These are phyloP conservation scores for Pharmacophagus antenor DNA, from an alignment of 2,888 invertebrate species.

Conservation along the genomic window DNA sequence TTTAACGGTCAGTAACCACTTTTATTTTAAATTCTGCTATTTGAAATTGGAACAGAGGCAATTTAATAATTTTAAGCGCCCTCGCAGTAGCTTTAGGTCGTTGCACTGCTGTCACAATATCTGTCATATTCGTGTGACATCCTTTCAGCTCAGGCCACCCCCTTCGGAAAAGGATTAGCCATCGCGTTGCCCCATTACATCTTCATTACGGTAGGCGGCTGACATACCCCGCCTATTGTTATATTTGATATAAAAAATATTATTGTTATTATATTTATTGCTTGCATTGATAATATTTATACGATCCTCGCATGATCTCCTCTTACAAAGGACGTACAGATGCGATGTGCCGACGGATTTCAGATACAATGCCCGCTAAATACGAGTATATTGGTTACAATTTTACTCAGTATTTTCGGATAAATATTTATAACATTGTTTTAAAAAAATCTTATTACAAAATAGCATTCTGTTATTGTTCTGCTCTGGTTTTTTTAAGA, in stretches of 20 bases:
- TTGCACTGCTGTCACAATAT: conserved; percentile 80
- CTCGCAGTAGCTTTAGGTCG: conserved; percentile 37
- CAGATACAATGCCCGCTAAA: conserved; percentile 38
- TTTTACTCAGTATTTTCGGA: not conserved
- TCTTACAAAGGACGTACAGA: conserved; percentile 56
- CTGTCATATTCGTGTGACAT: conserved; percentile 79
- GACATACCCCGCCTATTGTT: conserved; percentile 59
- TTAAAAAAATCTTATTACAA: not conserved
- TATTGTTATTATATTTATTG: conserved; percentile 70
- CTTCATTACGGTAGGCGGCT: conserved; percentile 80
- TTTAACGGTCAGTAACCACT: conserved; percentile 5
- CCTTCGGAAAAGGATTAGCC: conserved; percentile 73
- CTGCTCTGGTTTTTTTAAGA: no score
- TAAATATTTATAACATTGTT: not conserved
- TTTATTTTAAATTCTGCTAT: conserved; percentile 17
- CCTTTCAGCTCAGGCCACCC: conserved; percentile 71
- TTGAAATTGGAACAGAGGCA: conserved; percentile 11
- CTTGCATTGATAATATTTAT: conserved; percentile 69
- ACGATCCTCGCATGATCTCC: conserved; percentile 65
- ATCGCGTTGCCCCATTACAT: conserved; percentile 73
- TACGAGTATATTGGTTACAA: not conserved
- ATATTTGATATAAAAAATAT: conserved; percentile 58
- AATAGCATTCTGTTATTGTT: no score
- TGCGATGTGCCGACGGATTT: conserved; percentile 39
- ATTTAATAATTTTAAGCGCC: conserved; percentile 16